phyloP scores from a whole-genome alignment of 2,797 vertebrate genomes.

The Notamacropus eugenii region DNA sequence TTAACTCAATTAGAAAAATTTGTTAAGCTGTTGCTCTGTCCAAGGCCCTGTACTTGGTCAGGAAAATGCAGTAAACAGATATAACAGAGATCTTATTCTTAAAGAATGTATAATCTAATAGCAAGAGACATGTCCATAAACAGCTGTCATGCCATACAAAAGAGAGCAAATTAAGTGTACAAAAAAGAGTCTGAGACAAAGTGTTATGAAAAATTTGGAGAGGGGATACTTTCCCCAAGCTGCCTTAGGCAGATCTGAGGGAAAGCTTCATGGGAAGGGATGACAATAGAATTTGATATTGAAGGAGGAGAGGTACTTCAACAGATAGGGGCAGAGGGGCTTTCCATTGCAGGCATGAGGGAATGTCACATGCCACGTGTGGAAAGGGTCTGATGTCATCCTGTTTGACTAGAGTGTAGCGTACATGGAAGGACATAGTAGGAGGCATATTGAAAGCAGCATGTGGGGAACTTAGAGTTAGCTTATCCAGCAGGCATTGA shows the following conservation, averaged over 20 bases:
- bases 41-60: background rate
- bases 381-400: background rate
- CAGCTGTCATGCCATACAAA: background rate
- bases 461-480: background rate
- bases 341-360: background rate
- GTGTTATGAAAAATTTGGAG: background rate
- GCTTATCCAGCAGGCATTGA: background rate
- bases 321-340: background rate
- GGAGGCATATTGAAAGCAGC: background rate
- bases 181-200: background rate
- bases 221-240: background rate
- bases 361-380: background rate
- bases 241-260: background rate
- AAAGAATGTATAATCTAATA: background rate
- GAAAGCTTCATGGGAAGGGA: background rate
- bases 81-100: background rate
- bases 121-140: background rate
- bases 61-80: background rate
- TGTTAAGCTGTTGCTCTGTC: background rate
- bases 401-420: background rate
- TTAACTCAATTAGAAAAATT: background rate
- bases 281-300: background rate
- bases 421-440: background rate
- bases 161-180: background rate
- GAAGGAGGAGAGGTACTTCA: background rate